Base-by-base conservation (phyloP, 1,140 invertebrate genomes). In the Aradophagus sp. region DNA sequence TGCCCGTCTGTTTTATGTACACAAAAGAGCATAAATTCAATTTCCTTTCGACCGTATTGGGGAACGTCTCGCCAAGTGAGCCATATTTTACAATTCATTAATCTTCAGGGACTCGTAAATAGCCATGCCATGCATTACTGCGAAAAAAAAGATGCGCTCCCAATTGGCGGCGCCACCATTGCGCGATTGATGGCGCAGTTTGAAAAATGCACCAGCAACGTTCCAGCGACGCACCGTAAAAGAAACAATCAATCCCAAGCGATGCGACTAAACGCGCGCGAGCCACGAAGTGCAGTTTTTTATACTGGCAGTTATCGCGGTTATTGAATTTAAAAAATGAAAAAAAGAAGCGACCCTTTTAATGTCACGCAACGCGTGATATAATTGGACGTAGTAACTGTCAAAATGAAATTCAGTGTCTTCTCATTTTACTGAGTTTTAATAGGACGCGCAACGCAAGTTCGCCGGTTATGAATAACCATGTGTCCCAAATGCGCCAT, bases 401-500 rank as follows among this genome's bases (percentile, higher is more conserved):
- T 66, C 61, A 50, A 59, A 73, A 58, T 66, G 58, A 58, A 73
- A 62, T 62, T 73, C 59, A 55, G 38, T 55, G 53, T 41, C 59
- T 61, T 73, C 42, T 50, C 63, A 50, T 73, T 73, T 68, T 73
- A 59, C 48, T 55, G 58, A 45, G 53, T 65, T 73, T 73, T 68
- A 68, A 73, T 73, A 63, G 59, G 29, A 63, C 55, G 41, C 41
- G 19, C 56, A 36, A 36, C 39, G 36, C 58, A 27, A 47, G 42
- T 53, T 59, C 58, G 42, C 48, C 63, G 61, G 59, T 73, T 59
- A 73, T 73, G 70, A 73, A 73, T 73, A 73, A 73, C 59, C 70
- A 73, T 73, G 59, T 47, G 70, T 73, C 70, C 70, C 63, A 65
- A 73, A 73, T 61, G 63, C 42, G 38, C 53, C 53, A 68, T 68